Percentiles rank a stretch among this genome's conserved stretches.
Evolutionary conservation across 2,797 vertebrate genomes (phyloP).

Genomic region (Anabas testudineus): DNA sequence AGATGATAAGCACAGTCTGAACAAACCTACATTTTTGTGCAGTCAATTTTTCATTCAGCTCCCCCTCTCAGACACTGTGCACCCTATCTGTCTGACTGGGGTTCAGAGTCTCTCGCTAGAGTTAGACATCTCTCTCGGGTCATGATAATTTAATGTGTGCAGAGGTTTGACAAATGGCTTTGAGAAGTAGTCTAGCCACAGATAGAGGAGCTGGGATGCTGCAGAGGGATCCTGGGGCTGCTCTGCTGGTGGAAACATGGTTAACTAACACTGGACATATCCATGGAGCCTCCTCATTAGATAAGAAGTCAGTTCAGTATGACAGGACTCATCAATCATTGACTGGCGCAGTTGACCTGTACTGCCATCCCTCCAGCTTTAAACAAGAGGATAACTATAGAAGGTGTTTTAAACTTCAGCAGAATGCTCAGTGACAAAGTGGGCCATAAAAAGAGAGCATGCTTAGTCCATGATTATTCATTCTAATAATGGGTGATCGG

Average conservation of each 20-base stretch:
- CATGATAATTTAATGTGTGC: slow-evolving; percentile 77
- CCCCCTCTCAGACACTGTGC: slow-evolving; percentile 38
- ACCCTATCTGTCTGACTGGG: slow-evolving; percentile 50
- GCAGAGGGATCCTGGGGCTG: slow-evolving; percentile 60
- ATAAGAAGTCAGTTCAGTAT: slow-evolving; percentile 63
- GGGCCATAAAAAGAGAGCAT: slow-evolving; percentile 23
- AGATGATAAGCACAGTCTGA: slow-evolving; percentile 52
- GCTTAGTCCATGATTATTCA: slow-evolving; percentile 36
- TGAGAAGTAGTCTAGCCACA: slow-evolving; percentile 52
- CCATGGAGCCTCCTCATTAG: slow-evolving; percentile 81
- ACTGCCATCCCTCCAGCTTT: slow-evolving; percentile 26
- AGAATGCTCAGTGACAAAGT: slow-evolving; percentile 45
- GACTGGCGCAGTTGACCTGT: slow-evolving; percentile 41
- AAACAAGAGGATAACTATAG: slow-evolving; percentile 31
- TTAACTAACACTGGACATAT: slow-evolving; percentile 73
- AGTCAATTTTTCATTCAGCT: slow-evolving; percentile 71
- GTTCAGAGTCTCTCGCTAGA: slow-evolving; percentile 55
- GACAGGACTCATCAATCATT: slow-evolving; percentile 74
- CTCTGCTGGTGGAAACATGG: slow-evolving; percentile 63
- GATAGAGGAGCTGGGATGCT: slow-evolving; percentile 55
- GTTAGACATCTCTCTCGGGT: slow-evolving; percentile 68
- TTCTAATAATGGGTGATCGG: slow-evolving; percentile 43
- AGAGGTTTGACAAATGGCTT: slow-evolving; percentile 79
- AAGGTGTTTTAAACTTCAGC: slow-evolving; percentile 34
- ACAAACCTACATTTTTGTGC: slow-evolving; percentile 55